phyloP scores from a whole-genome alignment of 2,888 invertebrate species.

The Gari tellinella region DNA sequence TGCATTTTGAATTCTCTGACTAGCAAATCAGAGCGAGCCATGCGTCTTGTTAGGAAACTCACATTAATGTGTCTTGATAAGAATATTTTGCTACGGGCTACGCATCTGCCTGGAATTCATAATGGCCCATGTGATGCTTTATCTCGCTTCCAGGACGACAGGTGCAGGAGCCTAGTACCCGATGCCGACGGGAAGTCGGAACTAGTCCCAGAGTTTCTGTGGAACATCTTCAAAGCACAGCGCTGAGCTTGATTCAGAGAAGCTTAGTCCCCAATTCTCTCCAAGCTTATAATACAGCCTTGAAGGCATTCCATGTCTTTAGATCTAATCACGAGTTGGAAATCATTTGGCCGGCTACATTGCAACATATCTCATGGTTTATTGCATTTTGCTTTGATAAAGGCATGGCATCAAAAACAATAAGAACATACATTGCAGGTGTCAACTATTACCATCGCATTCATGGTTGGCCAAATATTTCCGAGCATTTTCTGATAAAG shows the following conservation, averaged over 20 bases:
- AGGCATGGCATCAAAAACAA: too few species aligned
- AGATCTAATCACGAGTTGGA: neutral
- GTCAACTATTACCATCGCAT: too few species aligned
- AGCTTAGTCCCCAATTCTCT: neutral
- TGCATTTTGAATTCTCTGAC: slow-evolving; percentile 21
- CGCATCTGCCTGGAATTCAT: neutral
- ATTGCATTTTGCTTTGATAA: too few species aligned
- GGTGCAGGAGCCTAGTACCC: neutral
- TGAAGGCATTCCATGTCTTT: neutral
- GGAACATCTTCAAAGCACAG: slow-evolving; percentile 1
- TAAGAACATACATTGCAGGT: too few species aligned
- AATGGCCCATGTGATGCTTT: slow-evolving; percentile 2
- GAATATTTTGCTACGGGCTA: neutral
- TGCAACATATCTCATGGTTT: too few species aligned
- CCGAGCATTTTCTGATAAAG: too few species aligned
- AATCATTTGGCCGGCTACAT: neutral
- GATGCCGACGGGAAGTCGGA: neutral
- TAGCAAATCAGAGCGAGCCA: slow-evolving; percentile 14
- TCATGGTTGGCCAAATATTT: too few species aligned
- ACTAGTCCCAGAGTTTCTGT: neutral
- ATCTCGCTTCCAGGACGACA: slow-evolving; percentile 3
- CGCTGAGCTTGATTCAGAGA: neutral
- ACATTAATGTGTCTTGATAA: neutral
- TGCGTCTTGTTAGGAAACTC: neutral
- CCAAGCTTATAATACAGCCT: neutral